These are phyloP conservation scores for Ifrita kowaldi DNA, from an alignment of 2,113 vertebrate genomes.

Conservation along the genomic window DNA sequence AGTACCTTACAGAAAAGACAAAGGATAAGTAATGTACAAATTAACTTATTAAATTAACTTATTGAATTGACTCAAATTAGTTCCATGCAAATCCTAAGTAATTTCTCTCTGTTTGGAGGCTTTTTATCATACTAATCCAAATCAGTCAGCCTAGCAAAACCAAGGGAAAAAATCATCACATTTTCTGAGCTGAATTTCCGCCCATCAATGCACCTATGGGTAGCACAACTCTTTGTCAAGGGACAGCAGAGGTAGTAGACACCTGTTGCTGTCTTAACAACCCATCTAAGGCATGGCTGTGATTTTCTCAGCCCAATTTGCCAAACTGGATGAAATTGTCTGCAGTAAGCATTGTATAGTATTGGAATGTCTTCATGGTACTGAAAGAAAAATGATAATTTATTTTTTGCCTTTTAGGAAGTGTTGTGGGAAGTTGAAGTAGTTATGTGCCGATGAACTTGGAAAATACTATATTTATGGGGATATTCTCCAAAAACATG, in stretches of 20 bases:
- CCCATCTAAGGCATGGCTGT: neutral
- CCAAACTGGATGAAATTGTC: neutral
- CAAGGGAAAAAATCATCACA: neutral
- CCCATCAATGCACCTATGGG: fast-evolving
- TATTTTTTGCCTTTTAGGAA: neutral
- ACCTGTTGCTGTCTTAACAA: neutral
- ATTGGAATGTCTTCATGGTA: neutral
- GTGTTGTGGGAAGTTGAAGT: neutral
- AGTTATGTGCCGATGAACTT: neutral
- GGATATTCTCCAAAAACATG: neutral
- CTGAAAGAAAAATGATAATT: neutral
- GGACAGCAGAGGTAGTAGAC: neutral
- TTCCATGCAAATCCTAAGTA: neutral
- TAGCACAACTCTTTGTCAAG: neutral
- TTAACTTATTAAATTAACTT: neutral
- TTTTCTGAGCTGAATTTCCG: neutral
- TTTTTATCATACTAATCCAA: neutral
- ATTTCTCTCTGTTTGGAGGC: neutral
- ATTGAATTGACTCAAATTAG: constrained; percentile 2
- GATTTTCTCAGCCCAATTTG: neutral
- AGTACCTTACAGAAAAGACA: neutral
- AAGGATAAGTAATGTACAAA: neutral
- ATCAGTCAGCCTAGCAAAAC: neutral
- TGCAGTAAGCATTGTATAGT: neutral
- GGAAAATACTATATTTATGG: neutral